Conservation (phyloP, 2,888 invertebrate species). For the Drosophila putrida region DNA sequence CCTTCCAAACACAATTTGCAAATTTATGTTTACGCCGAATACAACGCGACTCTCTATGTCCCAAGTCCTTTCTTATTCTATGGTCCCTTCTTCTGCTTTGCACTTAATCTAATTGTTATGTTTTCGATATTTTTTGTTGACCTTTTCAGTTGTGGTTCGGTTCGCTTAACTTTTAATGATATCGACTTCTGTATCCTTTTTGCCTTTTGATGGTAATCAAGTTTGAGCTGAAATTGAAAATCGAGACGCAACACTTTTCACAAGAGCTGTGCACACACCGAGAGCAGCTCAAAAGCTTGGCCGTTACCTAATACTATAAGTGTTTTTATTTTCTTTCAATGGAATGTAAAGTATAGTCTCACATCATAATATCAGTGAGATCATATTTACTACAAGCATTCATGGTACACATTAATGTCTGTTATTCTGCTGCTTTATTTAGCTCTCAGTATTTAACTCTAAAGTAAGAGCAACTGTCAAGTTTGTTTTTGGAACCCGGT, state of each 20-base stretch:
- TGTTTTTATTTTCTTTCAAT: too few species aligned
- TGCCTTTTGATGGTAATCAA: conserved; percentile 20
- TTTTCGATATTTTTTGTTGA: conserved; percentile 38
- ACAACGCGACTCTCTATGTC: conserved; percentile 14
- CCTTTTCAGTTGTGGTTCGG: conserved; percentile 40
- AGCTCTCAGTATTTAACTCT: conserved; percentile 5
- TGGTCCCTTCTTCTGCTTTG: conserved; percentile 5
- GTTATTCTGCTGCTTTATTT: not conserved
- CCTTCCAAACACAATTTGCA: conserved; percentile 29
- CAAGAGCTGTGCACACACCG: not conserved
- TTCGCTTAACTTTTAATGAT: conserved; percentile 47
- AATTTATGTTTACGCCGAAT: conserved; percentile 29
- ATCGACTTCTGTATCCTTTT: conserved; percentile 1
- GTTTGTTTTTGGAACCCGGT: not conserved
- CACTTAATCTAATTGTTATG: conserved; percentile 53
- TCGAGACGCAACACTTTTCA: not conserved
- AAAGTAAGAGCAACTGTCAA: not conserved
- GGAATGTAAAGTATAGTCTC: too few species aligned
- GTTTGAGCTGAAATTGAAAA: conserved; percentile 7
- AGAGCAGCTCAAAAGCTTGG: not conserved
- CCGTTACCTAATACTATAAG: too few species aligned
- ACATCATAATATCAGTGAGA: too few species aligned
- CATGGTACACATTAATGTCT: not conserved
- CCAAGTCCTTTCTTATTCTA: conserved; percentile 24
- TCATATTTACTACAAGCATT: too few species aligned